These are phyloP conservation scores for Rotaria socialis DNA, from an alignment of 2,888 invertebrate species.

Conservation along the genomic window DNA sequence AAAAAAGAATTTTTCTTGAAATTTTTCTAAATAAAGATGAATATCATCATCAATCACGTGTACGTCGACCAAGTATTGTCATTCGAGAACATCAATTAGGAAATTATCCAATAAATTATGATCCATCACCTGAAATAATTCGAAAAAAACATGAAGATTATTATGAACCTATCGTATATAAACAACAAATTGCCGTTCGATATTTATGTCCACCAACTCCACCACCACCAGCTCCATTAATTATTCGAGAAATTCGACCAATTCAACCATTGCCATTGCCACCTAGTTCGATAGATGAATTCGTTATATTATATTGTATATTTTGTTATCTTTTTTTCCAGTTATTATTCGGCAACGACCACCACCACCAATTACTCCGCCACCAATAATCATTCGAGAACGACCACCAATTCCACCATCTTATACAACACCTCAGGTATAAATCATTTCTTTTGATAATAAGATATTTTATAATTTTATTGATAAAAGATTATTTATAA, in stretches of 20 bases:
- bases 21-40: background rate
- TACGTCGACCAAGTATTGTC: slow-evolving; percentile 19
- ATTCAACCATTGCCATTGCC: background rate
- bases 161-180: slow-evolving; percentile 37
- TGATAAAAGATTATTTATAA: background rate
- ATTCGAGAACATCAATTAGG: background rate
- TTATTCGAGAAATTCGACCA: slow-evolving; percentile 9
- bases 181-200: slow-evolving; percentile 43
- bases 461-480: background rate
- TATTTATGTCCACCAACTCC: slow-evolving; percentile 46
- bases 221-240: slow-evolving; percentile 36
- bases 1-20: background rate
- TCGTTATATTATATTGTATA: background rate
- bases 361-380: background rate
- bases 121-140: slow-evolving; percentile 40
- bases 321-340: background rate
- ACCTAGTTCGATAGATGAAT: background rate
- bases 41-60: background rate
- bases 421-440: background rate
- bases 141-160: slow-evolving; percentile 16
- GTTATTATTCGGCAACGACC: slow-evolving; percentile 35
- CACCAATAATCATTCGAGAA: slow-evolving; percentile 26
- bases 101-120: slow-evolving; percentile 41
- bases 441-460: no score
- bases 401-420: slow-evolving; percentile 28